Evolutionary conservation across 2,888 invertebrate species (phyloP).

Genomic region (Nomada ferruginata): DNA sequence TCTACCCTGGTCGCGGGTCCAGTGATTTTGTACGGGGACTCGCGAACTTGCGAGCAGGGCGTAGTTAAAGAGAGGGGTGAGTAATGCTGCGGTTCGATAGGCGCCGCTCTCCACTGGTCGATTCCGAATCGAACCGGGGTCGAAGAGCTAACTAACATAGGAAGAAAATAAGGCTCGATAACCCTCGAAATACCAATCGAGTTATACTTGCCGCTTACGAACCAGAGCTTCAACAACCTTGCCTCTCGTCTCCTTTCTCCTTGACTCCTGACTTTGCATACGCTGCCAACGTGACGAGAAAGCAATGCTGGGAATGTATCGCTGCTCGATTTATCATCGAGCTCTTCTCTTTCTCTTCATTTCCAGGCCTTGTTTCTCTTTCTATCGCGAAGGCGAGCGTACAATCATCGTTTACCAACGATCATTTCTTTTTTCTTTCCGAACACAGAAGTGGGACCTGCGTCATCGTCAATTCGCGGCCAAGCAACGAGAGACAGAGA

Average conservation of each 20-base stretch:
- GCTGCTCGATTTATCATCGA: slow-evolving; percentile 33
- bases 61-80: slow-evolving; percentile 29
- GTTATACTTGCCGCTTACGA: slow-evolving; percentile 55
- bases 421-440: not conserved
- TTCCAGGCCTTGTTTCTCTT: not conserved
- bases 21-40: not conserved
- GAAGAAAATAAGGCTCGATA: slow-evolving; percentile 53
- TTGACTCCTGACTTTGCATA: slow-evolving; percentile 37
- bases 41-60: slow-evolving; percentile 16
- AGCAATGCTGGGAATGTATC: slow-evolving; percentile 46
- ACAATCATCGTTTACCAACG: not conserved
- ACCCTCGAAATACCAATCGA: slow-evolving; percentile 61
- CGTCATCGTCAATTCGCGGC: slow-evolving; percentile 33
- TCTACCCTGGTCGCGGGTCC: too few relatives aligned
- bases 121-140: slow-evolving; percentile 1
- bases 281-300: slow-evolving; percentile 47
- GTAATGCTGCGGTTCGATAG: slow-evolving; percentile 35
- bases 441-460: slow-evolving; percentile 34
- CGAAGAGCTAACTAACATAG: slow-evolving; percentile 37
- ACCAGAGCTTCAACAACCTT: slow-evolving; percentile 37
- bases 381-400: not conserved
- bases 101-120: slow-evolving; percentile 29
- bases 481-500: slow-evolving; percentile 5
- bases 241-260: slow-evolving; percentile 29
- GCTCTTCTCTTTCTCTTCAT: not conserved